phyloP scores from a whole-genome alignment of 1,140 invertebrate species.

The Lamellibrachia luymesi region DNA sequence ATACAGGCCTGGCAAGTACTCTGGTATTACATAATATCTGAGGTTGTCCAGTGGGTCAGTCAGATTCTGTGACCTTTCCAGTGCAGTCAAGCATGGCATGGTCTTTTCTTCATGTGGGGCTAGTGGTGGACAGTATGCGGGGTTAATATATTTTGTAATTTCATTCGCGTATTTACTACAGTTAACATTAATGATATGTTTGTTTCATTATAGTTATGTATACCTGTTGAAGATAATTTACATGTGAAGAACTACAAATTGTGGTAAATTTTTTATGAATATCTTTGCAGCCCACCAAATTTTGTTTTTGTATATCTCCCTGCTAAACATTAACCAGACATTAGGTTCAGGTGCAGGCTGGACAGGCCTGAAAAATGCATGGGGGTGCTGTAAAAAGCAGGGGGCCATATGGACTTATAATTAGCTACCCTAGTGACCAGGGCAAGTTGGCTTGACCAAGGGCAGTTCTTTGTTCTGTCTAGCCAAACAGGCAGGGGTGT shows the following conservation, averaged over 20 bases:
- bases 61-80: not conserved
- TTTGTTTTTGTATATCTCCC: not conserved
- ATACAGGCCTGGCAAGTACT: not conserved
- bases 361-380: not conserved
- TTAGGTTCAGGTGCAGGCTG: not conserved
- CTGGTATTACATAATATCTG: not conserved
- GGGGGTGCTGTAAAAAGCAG: not conserved
- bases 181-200: not conserved
- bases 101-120: not conserved
- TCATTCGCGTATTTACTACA: not conserved
- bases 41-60: not conserved
- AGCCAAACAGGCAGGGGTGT: not conserved
- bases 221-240: not conserved
- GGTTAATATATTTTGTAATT: not conserved
- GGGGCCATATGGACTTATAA: constrained; percentile 1
- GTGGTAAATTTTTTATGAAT: not conserved
- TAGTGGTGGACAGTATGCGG: not conserved
- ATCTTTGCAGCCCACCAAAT: not conserved
- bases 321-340: not conserved
- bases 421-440: not conserved
- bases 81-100: not conserved
- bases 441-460: not conserved
- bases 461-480: not conserved
- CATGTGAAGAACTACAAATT: not conserved
- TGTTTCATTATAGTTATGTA: not conserved